A percentile compares a stretch with the other conserved stretches of the same genome.
Conservation (phyloP, 2,888 invertebrate genomes). For the Cryptophagus acutangulus region DNA sequence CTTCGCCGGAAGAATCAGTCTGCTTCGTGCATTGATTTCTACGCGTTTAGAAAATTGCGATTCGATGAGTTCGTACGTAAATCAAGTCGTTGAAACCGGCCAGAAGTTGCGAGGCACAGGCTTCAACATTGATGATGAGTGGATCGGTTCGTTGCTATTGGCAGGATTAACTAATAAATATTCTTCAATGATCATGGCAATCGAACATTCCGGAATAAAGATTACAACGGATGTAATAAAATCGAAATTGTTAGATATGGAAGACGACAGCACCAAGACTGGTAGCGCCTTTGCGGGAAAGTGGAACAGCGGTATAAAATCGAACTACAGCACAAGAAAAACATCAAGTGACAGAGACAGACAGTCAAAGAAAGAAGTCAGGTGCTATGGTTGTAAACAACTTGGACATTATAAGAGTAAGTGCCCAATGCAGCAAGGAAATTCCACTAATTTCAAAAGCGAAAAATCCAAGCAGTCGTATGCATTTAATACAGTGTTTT, state of each 20-base stretch:
- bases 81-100: slow-evolving; percentile 22
- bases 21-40: slow-evolving; percentile 24
- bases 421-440: no score
- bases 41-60: slow-evolving; percentile 23
- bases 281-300: background rate
- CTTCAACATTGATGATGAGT: slow-evolving; percentile 21
- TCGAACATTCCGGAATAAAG: slow-evolving; percentile 26
- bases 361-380: slow-evolving; percentile 11
- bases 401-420: slow-evolving; percentile 9
- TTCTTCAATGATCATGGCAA: slow-evolving; percentile 25
- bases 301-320: background rate
- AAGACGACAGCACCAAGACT: background rate
- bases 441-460: background rate
- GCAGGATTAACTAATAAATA: slow-evolving; percentile 19
- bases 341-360: no score
- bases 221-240: slow-evolving; percentile 28
- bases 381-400: slow-evolving; percentile 12
- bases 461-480: slow-evolving; percentile 8
- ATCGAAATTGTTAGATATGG: slow-evolving; percentile 26
- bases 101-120: slow-evolving; percentile 22
- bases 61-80: slow-evolving; percentile 26
- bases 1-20: slow-evolving; percentile 17
- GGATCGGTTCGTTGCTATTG: slow-evolving; percentile 16
- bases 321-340: background rate
- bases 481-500: slow-evolving; percentile 27